Percentiles rank a stretch among this genome's conserved stretches.
Conservation (phyloP, 1,140 invertebrate species). For the Nephila pilipes region DNA sequence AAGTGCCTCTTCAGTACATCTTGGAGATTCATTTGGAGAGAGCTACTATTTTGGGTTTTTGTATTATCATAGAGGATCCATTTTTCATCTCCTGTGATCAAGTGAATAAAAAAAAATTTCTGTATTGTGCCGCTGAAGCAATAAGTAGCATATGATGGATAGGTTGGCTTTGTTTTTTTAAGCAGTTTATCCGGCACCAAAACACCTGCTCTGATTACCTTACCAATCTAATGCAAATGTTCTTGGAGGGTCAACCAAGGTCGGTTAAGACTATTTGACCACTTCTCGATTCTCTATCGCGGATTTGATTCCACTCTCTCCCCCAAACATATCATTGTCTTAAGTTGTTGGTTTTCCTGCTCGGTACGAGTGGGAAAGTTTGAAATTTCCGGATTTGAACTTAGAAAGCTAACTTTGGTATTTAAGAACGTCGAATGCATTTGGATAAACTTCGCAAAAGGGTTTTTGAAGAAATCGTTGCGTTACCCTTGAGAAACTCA, state of each 20-base stretch:
- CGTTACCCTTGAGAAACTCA: neutral
- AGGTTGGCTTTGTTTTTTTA: no score
- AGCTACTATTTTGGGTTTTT: neutral
- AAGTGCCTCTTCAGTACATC: neutral
- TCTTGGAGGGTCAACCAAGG: neutral
- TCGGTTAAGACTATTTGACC: neutral
- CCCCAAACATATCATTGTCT: neutral
- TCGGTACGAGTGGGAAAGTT: neutral
- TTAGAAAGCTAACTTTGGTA: no score
- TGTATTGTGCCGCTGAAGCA: neutral
- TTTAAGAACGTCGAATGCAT: no score
- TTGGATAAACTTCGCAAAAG: neutral
- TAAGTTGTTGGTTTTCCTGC: neutral
- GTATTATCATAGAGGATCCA: no score
- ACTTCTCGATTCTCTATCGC: neutral
- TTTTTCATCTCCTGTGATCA: neutral
- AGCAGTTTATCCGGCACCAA: no score
- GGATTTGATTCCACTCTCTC: neutral
- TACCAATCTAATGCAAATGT: no score
- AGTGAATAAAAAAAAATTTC: neutral
- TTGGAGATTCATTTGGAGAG: no score
- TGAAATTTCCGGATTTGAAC: no score
- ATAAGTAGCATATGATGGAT: neutral
- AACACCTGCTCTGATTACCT: no score
- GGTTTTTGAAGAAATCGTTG: neutral